These are phyloP conservation scores for Cygnus buccinator DNA, from an alignment of 2,113 vertebrate species.

Conservation along the genomic window DNA sequence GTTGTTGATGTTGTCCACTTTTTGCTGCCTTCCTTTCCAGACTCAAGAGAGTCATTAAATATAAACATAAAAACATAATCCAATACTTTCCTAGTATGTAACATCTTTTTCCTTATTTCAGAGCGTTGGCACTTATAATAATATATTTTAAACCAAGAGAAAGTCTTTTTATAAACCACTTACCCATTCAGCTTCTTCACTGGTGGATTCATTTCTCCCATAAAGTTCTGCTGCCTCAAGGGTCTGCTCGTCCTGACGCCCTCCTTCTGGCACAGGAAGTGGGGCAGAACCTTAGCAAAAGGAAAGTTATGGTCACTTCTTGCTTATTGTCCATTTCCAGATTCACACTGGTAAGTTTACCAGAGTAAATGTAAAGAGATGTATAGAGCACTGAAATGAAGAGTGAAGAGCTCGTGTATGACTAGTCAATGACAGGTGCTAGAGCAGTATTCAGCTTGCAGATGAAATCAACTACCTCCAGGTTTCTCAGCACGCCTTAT, in stretches of 20 bases:
- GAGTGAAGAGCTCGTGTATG: neutral
- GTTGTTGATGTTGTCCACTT: neutral
- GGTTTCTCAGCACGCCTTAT: neutral
- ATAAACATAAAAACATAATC: neutral
- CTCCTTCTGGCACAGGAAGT: neutral
- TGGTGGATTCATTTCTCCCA: neutral
- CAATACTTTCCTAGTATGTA: neutral
- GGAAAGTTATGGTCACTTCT: neutral
- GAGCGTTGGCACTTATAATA: neutral
- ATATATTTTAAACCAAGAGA: neutral
- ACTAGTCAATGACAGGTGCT: accelerated
- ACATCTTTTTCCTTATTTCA: neutral
- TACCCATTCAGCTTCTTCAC: constrained; percentile 40
- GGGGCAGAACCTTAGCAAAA: neutral
- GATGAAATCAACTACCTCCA: neutral
- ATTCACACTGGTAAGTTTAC: neutral
- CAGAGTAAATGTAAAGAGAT: neutral
- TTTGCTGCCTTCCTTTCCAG: neutral
- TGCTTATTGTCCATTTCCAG: neutral
- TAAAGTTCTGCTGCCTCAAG: neutral
- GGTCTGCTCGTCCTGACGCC: neutral
- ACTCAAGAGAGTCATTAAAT: neutral
- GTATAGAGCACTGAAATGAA: neutral
- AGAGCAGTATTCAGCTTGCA: neutral
- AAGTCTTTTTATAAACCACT: neutral